Conservation (phyloP, 2,797 vertebrate species). For the Microtus agrestis region DNA sequence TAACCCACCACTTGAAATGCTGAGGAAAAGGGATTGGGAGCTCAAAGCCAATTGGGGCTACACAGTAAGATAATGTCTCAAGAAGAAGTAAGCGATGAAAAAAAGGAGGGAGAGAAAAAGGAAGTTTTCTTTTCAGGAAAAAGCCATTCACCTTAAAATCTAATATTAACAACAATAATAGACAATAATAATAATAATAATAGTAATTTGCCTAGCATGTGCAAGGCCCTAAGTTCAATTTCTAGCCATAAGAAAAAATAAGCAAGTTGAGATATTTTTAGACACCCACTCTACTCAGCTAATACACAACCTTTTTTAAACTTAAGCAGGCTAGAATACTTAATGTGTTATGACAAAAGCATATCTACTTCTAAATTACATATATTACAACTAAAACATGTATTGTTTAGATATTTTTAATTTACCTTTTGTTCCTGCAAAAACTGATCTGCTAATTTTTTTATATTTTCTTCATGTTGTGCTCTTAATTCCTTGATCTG, state of each 20-base stretch:
- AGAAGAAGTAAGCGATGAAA: background rate
- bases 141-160: constrained; percentile 24
- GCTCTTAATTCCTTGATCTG: constrained; percentile 95
- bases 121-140: constrained; percentile 50
- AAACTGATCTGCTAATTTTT: constrained; percentile 88
- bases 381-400: constrained; percentile 61
- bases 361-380: constrained; percentile 63
- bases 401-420: background rate
- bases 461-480: constrained; percentile 95
- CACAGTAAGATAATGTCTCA: background rate
- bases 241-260: constrained; percentile 10
- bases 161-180: constrained; percentile 3
- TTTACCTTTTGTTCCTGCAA: constrained; percentile 87
- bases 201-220: constrained; percentile 6
- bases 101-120: background rate
- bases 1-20: background rate
- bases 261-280: constrained; percentile 27
- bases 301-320: constrained; percentile 19
- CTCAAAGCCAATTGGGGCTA: background rate
- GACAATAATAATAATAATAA: background rate
- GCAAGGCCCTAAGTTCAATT: background rate
- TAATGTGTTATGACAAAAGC: constrained; percentile 49
- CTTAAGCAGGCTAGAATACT: constrained; percentile 39
- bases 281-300: constrained; percentile 43
- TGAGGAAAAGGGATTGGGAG: background rate